Conservation (phyloP, 2,113 vertebrate genomes). For the Caretta caretta region DNA sequence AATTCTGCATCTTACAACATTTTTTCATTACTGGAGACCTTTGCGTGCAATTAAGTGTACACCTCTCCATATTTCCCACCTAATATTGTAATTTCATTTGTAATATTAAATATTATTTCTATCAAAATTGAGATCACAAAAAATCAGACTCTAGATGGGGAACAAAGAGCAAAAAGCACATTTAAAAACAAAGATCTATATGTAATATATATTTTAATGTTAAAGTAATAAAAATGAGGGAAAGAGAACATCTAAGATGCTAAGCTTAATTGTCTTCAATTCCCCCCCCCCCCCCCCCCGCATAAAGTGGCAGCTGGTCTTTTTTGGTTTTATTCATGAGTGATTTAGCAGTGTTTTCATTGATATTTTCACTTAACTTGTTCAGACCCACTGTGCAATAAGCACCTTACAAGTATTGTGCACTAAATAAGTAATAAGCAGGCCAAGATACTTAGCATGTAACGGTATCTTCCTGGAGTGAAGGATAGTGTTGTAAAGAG, state of each 20-base stretch:
- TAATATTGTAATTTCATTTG: neutral
- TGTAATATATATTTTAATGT: neutral
- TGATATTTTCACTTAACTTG: slow-evolving; percentile 57
- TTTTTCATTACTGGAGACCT: slow-evolving; percentile 33
- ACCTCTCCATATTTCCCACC: slow-evolving; percentile 6
- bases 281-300: neutral
- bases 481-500: neutral
- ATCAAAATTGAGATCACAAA: slow-evolving; percentile 40
- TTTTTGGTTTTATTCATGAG: slow-evolving; percentile 57
- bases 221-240: neutral
- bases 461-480: neutral
- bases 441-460: slow-evolving; percentile 16
- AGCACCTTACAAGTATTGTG: slow-evolving; percentile 75
- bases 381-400: slow-evolving; percentile 39
- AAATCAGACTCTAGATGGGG: neutral
- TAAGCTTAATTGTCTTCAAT: slow-evolving; percentile 40
- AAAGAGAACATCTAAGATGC: neutral
- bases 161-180: neutral
- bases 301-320: slow-evolving; percentile 32
- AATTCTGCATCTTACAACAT: neutral
- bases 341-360: slow-evolving; percentile 48
- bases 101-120: slow-evolving; percentile 12
- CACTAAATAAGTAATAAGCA: slow-evolving; percentile 57
- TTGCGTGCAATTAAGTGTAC: slow-evolving; percentile 23
- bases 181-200: slow-evolving; percentile 3